Evolutionary conservation across 2,888 invertebrate genomes (phyloP).

Genomic region (Spodoptera picta): DNA sequence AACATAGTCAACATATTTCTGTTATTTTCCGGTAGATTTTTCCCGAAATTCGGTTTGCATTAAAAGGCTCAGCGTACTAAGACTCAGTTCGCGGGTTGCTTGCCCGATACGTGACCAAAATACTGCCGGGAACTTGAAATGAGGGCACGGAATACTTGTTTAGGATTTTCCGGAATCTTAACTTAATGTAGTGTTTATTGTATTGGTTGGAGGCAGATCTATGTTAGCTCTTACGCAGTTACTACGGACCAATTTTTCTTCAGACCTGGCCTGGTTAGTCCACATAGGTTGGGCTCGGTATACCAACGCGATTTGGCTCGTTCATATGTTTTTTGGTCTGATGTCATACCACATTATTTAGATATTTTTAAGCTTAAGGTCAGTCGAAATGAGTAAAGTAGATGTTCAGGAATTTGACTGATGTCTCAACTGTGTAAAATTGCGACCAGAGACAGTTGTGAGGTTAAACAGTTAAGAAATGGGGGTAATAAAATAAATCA

Average conservation of each 20-base stretch:
- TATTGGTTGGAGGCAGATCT: constrained; percentile 34
- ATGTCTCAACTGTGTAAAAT: too few species aligned
- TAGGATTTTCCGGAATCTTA: constrained; percentile 53
- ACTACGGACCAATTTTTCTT: background rate
- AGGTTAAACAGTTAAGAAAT: too few species aligned
- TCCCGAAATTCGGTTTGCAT: constrained; percentile 54
- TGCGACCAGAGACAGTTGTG: too few species aligned
- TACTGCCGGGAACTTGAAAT: constrained; percentile 31
- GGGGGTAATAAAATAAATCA: too few species aligned
- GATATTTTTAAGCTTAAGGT: too few species aligned
- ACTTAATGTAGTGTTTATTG: constrained; percentile 55
- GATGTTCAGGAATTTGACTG: too few species aligned
- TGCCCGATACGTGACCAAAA: constrained; percentile 50
- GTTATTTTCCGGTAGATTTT: constrained; percentile 39
- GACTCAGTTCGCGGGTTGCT: constrained; percentile 46
- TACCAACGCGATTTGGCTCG: too few species aligned
- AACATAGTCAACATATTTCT: constrained; percentile 37
- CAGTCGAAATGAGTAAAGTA: too few species aligned
- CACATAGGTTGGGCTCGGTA: too few species aligned
- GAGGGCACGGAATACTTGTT: constrained; percentile 33
- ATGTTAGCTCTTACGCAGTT: background rate
- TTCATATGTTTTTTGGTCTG: too few species aligned
- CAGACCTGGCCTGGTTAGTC: too few species aligned
- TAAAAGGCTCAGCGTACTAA: constrained; percentile 51
- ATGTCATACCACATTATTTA: too few species aligned